Evolutionary conservation across 2,797 vertebrate genomes (phyloP), one percentile per base, ranked within the genome.

Genomic region (Tolypeutes matacus): DNA sequence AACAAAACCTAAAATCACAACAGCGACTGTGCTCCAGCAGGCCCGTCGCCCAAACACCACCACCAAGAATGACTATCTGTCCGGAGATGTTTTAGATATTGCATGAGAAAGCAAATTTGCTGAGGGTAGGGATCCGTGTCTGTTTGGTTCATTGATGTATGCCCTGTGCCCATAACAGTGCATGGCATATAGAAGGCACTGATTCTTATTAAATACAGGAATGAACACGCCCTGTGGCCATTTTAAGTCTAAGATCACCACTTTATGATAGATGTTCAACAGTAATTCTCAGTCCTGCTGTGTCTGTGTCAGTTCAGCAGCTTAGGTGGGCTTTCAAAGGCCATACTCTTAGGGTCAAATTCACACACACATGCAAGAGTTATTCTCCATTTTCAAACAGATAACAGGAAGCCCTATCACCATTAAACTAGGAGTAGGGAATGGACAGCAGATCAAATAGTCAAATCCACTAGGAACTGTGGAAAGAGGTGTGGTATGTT

Each of bases 1-100:
- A 98, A 97, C 94, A 87, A 96, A 97, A 97, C 93, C 96, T 97
- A 98, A 97, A 97, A 98, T 97, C 97, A 97, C 96, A 97, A 97
- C 97, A 98, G 96, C 95, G 56, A 96, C 93, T 77, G 60, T 95
- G 95, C 97, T 97, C 96, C 96, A 97, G 96, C 96, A 97, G 97
- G 95, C 95, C 96, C 10, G 72, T 96, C 11, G 72, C 95, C 95
- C 95, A 86, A 97, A 53, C 94, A 82, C 97, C 78, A 73, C 92
- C 95, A 95, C 90, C 96, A 81, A 31, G 20, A 46, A 56, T 29
- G 13, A 62, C 3, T 34, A 17, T 23, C n/a, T 21, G 13, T 29
- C 25, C 18, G 8, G 13, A 81, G 23, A 65, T 20, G 21, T 29
- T 85, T 85, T 46, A 58, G 49, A 39, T n/a, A 13, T 3, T n/a